phyloP scores from a whole-genome alignment of 2,113 vertebrate genomes.

The Cephalopterus ornatus region DNA sequence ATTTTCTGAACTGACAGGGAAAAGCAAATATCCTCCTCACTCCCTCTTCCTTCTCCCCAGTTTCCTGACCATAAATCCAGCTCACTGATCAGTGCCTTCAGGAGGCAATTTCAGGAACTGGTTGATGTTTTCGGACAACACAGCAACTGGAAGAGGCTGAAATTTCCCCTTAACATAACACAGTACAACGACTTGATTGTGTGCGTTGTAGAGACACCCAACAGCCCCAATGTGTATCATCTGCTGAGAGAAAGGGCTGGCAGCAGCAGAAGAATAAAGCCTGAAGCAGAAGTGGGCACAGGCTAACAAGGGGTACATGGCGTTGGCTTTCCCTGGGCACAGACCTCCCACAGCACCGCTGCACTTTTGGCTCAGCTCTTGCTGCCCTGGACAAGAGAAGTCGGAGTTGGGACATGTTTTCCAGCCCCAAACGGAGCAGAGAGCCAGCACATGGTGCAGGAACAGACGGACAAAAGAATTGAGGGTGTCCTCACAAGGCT shows the following conservation, averaged over 20 bases:
- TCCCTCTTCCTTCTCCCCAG: not conserved
- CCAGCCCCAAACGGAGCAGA: not conserved
- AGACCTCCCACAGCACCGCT: not conserved
- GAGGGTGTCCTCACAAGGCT: not conserved
- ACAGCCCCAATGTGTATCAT: not conserved
- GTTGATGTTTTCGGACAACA: not conserved
- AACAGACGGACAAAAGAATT: not conserved
- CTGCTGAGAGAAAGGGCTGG: not conserved
- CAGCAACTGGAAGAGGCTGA: not conserved
- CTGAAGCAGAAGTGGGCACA: not conserved
- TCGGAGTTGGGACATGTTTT: fast-evolving
- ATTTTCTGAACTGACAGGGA: not conserved
- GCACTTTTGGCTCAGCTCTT: not conserved
- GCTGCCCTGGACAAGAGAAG: not conserved
- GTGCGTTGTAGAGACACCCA: not conserved
- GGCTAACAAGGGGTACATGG: fast-evolving
- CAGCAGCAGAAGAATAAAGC: not conserved
- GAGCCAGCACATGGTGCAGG: too few species aligned
- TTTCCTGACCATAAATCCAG: not conserved
- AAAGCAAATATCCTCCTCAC: not conserved
- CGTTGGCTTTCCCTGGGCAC: not conserved
- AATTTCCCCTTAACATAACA: not conserved
- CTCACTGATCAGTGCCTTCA: not conserved
- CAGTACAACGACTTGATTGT: not conserved
- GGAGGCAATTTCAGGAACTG: not conserved